Evolutionary conservation across 2,888 invertebrate genomes (phyloP).

Genomic region (Pomacea canaliculata): DNA sequence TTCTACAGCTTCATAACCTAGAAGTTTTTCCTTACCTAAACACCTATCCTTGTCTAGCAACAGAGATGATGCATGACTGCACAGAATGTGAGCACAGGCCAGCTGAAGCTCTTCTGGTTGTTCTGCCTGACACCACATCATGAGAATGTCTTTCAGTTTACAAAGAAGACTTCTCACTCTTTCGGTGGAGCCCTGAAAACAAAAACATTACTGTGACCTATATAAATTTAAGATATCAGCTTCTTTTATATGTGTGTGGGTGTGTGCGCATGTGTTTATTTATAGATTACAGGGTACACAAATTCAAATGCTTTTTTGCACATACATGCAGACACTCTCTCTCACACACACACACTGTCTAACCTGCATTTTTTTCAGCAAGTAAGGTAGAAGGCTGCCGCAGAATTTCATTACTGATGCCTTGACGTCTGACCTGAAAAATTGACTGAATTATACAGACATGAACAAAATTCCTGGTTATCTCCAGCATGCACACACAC

Average conservation of each 20-base stretch:
- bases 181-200: not conserved
- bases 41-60: conserved; percentile 32
- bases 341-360: not conserved
- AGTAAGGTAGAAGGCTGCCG: conserved; percentile 24
- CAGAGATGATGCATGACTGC: conserved; percentile 37
- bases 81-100: conserved; percentile 44
- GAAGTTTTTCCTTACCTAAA: conserved; percentile 34
- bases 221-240: no score
- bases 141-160: conserved; percentile 36
- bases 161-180: conserved; percentile 11
- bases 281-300: no score
- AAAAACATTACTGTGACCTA: not conserved
- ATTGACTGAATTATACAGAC: no score
- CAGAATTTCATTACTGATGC: conserved; percentile 34
- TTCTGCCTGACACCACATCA: conserved; percentile 36
- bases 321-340: no score
- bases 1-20: not conserved
- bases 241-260: no score
- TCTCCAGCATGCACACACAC: not conserved
- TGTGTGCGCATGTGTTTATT: no score
- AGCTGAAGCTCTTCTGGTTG: conserved; percentile 44
- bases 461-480: no score
- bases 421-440: conserved; percentile 35
- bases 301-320: no score
- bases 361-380: conserved; percentile 27